Conservation (phyloP, 2,797 vertebrate species). For the Acanthurus tractus region DNA sequence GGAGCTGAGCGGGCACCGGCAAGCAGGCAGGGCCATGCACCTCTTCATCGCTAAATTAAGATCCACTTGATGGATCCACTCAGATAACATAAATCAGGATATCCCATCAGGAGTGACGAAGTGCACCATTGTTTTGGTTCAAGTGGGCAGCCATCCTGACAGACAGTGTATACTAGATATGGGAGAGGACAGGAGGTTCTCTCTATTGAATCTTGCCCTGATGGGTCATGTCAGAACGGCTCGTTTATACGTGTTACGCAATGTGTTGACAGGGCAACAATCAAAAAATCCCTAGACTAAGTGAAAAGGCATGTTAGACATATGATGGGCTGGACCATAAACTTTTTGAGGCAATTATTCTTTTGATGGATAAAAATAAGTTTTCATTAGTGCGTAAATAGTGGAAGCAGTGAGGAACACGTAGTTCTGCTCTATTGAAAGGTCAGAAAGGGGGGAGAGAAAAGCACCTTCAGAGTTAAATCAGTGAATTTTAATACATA, state of each 20-base stretch:
- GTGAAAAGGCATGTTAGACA: neutral
- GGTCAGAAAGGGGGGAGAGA: too few species aligned
- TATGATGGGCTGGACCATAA: neutral
- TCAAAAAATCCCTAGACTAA: neutral
- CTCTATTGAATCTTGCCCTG: constrained; percentile 47
- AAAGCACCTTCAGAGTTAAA: too few species aligned
- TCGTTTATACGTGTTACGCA: constrained; percentile 59
- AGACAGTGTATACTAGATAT: constrained; percentile 62
- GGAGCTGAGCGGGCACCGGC: constrained; percentile 54
- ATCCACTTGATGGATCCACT: constrained; percentile 73
- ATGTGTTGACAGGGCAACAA: constrained; percentile 28
- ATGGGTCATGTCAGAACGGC: constrained; percentile 65
- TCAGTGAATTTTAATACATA: too few species aligned
- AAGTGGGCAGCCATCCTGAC: constrained; percentile 85
- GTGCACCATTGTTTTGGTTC: constrained; percentile 84
- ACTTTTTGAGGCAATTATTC: too few species aligned
- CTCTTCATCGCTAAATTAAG: constrained; percentile 80
- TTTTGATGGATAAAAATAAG: too few species aligned
- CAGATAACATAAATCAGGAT: constrained; percentile 86
- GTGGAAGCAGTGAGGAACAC: too few species aligned
- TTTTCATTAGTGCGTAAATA: too few species aligned
- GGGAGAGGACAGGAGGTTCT: constrained; percentile 75
- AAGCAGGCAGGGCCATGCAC: constrained; percentile 47
- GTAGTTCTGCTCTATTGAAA: too few species aligned
- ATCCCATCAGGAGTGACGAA: constrained; percentile 83